Evolutionary conservation across 53 echinoderm and acorn worm species (phyloP), one percentile per base, ranked within the genome.

Genomic region (Patiria pectinifera): DNA sequence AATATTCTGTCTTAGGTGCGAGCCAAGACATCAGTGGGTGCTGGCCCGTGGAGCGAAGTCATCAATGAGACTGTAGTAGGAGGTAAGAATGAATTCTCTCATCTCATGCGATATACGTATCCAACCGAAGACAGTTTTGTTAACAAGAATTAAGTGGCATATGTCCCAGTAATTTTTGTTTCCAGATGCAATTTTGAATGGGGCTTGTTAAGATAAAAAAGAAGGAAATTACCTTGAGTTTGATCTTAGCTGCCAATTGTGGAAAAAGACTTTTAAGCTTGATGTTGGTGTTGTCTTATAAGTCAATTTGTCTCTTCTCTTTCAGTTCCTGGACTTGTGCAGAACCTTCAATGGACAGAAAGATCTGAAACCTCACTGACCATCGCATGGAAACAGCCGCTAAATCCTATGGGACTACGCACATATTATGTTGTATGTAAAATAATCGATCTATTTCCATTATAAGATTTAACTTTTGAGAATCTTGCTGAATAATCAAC

Each of bases 1-100:
- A 35, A 35, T 35, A 1, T 35, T 35, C 0, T 35, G 35, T 35
- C 35, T 35, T 35, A 89, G 89, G 89, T 89, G 47, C 89, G 89
- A 44, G 89, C 89, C 45, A 89, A 63, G 63, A 89, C 89, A 0
- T 74, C 62, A 45, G 89, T 62, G 0, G 89, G 89, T 19, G 11
- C 6, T 49, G 35, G 35, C 35, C 35, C 35, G 35, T 35, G 35
- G 35, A 35, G 35, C 35, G 35, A 35, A 35, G 35, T 11, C 2
- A 11, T 79, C 44, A 89, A 15, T 2, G 46, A 59, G n/a, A 83
- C 15, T 23, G 83, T 62, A 24, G 83, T 62, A 60, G 83, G 83
- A 83, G 83, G 83, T 83, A 83, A 23, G 83, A 9, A 6, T 7
- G n/a, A n/a, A n/a, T n/a, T n/a, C n/a, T n/a, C n/a, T n/a, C n/a